Evolutionary conservation across 2,797 vertebrate genomes (phyloP).

Genomic region (Fratercula arctica): DNA sequence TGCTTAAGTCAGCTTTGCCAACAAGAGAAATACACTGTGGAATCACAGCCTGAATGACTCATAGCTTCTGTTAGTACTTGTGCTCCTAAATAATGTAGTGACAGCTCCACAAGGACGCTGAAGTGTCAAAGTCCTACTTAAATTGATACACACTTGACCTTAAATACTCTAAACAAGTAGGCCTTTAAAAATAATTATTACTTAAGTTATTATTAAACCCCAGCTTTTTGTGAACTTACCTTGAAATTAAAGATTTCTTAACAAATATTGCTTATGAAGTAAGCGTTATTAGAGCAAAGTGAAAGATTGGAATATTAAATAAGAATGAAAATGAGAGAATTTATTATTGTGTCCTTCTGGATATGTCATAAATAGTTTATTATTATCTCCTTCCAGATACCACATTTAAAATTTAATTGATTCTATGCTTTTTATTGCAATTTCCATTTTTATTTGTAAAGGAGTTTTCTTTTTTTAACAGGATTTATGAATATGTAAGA

Average conservation of each 20-base stretch:
- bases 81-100: slow-evolving; percentile 37
- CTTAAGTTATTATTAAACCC: not conserved
- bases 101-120: slow-evolving; percentile 48
- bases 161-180: not conserved
- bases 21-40: slow-evolving; percentile 35
- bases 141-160: not conserved
- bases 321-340: not conserved
- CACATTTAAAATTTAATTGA: not conserved
- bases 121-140: not conserved
- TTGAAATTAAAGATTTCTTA: not conserved
- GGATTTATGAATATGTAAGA: not conserved
- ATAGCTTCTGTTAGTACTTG: slow-evolving; percentile 39
- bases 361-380: not conserved
- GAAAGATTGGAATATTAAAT: not conserved
- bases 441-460: not conserved
- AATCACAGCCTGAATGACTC: slow-evolving; percentile 55
- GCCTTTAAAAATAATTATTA: not conserved
- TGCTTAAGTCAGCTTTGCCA: slow-evolving; percentile 60
- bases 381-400: not conserved
- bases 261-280: not conserved
- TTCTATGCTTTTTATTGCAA: not conserved
- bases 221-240: not conserved
- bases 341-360: not conserved
- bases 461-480: not conserved
- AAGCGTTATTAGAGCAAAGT: not conserved